These are phyloP conservation scores for Ommatoiulus sabulosus DNA, from an alignment of 2,888 invertebrate species.

Conservation along the genomic window DNA sequence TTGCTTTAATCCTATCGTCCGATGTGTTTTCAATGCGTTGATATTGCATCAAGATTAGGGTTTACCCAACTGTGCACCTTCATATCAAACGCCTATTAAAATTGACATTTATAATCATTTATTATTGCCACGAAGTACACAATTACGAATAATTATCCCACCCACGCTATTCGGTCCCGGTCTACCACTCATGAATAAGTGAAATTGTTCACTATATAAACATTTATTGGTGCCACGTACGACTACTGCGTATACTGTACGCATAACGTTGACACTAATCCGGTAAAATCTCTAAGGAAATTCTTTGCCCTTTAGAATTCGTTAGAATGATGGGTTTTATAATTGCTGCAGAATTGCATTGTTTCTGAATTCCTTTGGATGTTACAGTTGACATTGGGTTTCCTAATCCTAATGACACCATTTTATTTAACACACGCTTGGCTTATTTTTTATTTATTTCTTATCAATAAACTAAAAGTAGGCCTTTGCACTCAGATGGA, in stretches of 20 bases:
- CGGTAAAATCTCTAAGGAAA: not conserved
- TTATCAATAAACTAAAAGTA: not conserved
- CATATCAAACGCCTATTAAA: too few species aligned
- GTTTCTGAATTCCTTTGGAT: not conserved
- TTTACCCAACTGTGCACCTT: not conserved
- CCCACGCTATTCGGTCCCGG: too few species aligned
- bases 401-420: not conserved
- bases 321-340: not conserved
- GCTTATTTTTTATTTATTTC: too few species aligned
- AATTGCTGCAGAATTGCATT: not conserved
- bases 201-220: too few species aligned
- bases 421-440: not conserved
- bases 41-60: too few species aligned
- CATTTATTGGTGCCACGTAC: too few species aligned
- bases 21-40: too few species aligned
- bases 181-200: too few species aligned
- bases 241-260: not conserved
- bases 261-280: not conserved
- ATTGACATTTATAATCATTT: not conserved
- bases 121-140: not conserved
- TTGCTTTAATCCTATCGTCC: too few species aligned
- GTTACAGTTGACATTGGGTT: not conserved
- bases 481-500: not conserved
- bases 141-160: not conserved
- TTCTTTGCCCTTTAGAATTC: not conserved